Conservation (phyloP, 1,140 invertebrate genomes). For the Cherax destructor region DNA sequence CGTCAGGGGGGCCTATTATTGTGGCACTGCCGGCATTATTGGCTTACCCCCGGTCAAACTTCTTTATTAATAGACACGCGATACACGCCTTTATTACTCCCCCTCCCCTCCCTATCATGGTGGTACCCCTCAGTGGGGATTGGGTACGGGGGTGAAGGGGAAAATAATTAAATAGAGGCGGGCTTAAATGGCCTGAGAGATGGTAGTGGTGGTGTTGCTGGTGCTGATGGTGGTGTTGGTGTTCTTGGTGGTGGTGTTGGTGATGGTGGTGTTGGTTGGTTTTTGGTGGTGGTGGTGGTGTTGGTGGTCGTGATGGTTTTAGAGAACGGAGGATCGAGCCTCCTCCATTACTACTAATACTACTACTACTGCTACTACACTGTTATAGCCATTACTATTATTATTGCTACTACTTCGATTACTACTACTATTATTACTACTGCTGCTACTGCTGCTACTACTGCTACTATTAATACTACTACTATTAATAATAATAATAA, state of each 20-base stretch:
- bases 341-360: too few relatives aligned
- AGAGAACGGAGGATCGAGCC: too few relatives aligned
- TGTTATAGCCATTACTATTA: too few relatives aligned
- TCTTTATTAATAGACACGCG: slow-evolving; percentile 5
- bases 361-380: too few relatives aligned
- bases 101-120: not conserved
- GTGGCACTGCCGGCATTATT: not conserved
- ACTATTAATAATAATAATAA: too few relatives aligned
- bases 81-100: slow-evolving; percentile 6
- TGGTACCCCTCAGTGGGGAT: too few relatives aligned
- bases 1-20: not conserved
- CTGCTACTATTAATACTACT: too few relatives aligned
- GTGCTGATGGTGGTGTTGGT: not conserved
- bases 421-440: too few relatives aligned
- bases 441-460: too few relatives aligned
- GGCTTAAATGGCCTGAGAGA: not conserved
- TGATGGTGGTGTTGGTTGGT: too few relatives aligned
- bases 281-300: not conserved
- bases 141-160: not conserved
- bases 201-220: not conserved
- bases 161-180: not conserved
- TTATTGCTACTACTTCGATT: too few relatives aligned
- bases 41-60: not conserved
- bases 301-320: too few relatives aligned
- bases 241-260: not conserved